Evolutionary conservation across 30 jellyfish, hydroid and myxozoan species (phyloP), one percentile per base, ranked within the genome.

Genomic region (Chrysaora quinquecirrha): DNA sequence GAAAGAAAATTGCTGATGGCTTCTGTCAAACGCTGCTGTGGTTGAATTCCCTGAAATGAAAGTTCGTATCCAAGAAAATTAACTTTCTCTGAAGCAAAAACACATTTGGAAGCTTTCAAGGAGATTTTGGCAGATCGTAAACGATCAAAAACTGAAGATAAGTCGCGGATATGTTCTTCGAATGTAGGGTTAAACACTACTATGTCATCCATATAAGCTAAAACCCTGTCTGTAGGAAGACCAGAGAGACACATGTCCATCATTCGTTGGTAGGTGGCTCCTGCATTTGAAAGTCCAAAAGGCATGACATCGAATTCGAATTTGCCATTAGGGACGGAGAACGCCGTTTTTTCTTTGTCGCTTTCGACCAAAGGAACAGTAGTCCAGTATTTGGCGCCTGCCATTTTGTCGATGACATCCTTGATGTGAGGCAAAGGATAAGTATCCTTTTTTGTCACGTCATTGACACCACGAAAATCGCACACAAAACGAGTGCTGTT

Each of bases 181-280:
- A 75, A 75, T 34, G 87, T 75, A 29, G 48, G 62, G 19, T 30
- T 25, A n/a, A n/a, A n/a, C n/a, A n/a, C n/a, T n/a, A n/a, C n/a
- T n/a, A n/a, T n/a, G n/a, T n/a, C n/a, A n/a, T 25, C 48, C 48
- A 16, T 48, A 3, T 29, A 75, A 78, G 1, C 48, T 75, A 38
- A 32, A 20, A 75, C 62, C 27, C 35, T 50, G 22, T 75, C 78
- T 22, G 87, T 75, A 27, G 56, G 14, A 31, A 75, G 35, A 38
- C 88, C 88, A 1, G 88, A 56, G 69, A 76, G 60, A 35, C 80
- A 76, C 67, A 76, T 76, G 80, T 76, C 80, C 78, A 76, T 76
- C 88, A 76, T 76, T 38, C 88, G 79, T 76, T 76, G 88, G 38
- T 76, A 76, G 62, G 88, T 54, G 23, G 88, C 79, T 16, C 88